A percentile compares a stretch with the other conserved stretches of the same genome.
These are phyloP conservation scores for Amia ocellicauda DNA, from an alignment of 2,113 vertebrate genomes.

Conservation along the genomic window DNA sequence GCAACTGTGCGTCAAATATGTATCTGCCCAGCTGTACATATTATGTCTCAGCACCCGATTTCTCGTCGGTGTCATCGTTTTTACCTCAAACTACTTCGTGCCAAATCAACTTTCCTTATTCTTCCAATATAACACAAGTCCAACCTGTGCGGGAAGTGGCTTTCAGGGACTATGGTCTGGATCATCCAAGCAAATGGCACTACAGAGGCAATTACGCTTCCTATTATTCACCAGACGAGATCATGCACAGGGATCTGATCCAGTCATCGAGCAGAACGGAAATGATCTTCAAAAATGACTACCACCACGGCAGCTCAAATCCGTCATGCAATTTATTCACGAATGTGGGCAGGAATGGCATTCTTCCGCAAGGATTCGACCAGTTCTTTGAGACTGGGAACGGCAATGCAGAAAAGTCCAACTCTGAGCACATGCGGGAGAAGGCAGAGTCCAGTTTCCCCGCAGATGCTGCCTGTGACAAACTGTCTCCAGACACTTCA, in stretches of 20 bases:
- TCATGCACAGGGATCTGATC: constrained; percentile 80
- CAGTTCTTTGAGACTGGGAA: constrained; percentile 86
- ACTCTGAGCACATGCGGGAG: constrained; percentile 60
- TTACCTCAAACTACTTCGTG: constrained; percentile 91
- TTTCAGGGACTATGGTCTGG: constrained; percentile 96
- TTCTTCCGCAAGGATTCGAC: constrained; percentile 95
- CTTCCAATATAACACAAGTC: constrained; percentile 90
- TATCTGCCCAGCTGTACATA: constrained; percentile 95
- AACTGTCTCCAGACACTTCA: constrained; percentile 69
- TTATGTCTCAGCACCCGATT: constrained; percentile 94
- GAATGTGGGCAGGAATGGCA: constrained; percentile 87
- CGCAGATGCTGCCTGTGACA: constrained; percentile 57
- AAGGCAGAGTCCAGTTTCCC: constrained; percentile 74
- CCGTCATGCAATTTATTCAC: constrained; percentile 82
- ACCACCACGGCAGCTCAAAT: constrained; percentile 71
- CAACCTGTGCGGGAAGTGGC: constrained; percentile 94
- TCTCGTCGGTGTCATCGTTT: constrained; percentile 91
- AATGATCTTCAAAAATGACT: constrained; percentile 88
- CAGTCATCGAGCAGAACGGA: constrained; percentile 81
- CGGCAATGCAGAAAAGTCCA: constrained; percentile 46
- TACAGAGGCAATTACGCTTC: constrained; percentile 89
- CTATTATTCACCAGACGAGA: constrained; percentile 87
- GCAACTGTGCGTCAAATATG: constrained; percentile 89
- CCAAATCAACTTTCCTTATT: constrained; percentile 96
- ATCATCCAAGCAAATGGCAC: constrained; percentile 91